These are phyloP conservation scores for Lithophane socia DNA, from an alignment of 2,888 invertebrate species.

Conservation along the genomic window DNA sequence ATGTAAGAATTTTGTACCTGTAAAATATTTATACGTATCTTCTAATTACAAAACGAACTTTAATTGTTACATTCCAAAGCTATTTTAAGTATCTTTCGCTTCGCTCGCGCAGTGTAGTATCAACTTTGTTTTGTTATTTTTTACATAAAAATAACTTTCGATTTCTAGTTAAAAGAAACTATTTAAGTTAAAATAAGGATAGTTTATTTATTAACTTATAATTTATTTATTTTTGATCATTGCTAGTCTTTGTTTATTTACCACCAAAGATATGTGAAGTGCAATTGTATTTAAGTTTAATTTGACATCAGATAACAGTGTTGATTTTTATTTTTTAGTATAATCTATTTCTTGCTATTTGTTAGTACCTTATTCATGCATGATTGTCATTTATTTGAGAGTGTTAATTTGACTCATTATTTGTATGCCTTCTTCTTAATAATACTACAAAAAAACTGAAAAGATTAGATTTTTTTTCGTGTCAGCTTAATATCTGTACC, in stretches of 20 bases:
- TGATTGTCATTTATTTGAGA: slow-evolving; percentile 1
- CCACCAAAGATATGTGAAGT: slow-evolving; percentile 71
- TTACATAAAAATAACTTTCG: slow-evolving; percentile 33
- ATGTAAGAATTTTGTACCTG: slow-evolving; percentile 48
- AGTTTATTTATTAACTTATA: slow-evolving; percentile 49
- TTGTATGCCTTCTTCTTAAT: neutral
- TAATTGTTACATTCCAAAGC: slow-evolving; percentile 29
- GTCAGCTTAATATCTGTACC: neutral
- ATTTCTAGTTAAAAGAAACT: slow-evolving; percentile 51
- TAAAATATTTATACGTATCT: slow-evolving; percentile 38
- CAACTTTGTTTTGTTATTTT: slow-evolving; percentile 45
- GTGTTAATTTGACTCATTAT: neutral
- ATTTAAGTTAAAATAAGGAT: slow-evolving; percentile 60
- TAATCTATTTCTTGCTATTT: slow-evolving; percentile 14
- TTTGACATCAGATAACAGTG: neutral
- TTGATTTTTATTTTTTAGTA: slow-evolving; percentile 25
- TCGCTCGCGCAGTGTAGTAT: slow-evolving; percentile 53
- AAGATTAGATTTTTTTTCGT: neutral
- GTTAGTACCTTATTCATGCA: slow-evolving; percentile 8
- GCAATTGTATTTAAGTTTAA: slow-evolving; percentile 50
- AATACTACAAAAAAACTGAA: too few species aligned
- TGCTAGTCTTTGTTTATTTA: slow-evolving; percentile 69
- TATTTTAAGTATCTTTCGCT: slow-evolving; percentile 32
- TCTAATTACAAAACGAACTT: slow-evolving; percentile 9
- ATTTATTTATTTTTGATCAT: slow-evolving; percentile 69